Evolutionary conservation across 2,113 vertebrate genomes (phyloP).

Genomic region (Saimiri boliviensis): DNA sequence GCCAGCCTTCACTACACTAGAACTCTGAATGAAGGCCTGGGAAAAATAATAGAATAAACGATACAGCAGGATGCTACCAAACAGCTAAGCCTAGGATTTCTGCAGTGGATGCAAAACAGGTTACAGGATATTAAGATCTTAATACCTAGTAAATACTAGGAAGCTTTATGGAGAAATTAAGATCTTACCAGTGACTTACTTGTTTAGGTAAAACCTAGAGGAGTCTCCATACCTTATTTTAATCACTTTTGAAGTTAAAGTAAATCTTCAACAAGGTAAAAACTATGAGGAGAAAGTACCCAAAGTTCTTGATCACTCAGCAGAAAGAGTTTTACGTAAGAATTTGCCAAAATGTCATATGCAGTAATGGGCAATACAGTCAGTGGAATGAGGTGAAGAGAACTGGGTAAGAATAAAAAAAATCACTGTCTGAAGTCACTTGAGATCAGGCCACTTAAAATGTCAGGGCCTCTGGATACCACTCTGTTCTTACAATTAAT

Average conservation of each 20-base stretch:
- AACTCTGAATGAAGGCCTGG: background rate
- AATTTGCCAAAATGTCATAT: background rate
- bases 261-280: background rate
- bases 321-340: background rate
- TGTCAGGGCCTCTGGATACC: background rate
- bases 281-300: background rate
- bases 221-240: background rate
- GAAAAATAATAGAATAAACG: background rate
- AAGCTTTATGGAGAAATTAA: background rate
- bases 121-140: fast-evolving
- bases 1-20: background rate
- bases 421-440: background rate
- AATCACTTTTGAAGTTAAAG: background rate
- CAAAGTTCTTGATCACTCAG: background rate
- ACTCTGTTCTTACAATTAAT: background rate
- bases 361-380: background rate
- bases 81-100: background rate
- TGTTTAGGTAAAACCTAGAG: background rate
- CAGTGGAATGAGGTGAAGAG: background rate
- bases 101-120: background rate
- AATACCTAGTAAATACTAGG: background rate
- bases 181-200: background rate
- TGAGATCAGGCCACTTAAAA: background rate
- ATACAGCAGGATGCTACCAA: background rate
- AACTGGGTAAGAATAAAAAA: background rate